Evolutionary conservation across 2,888 invertebrate genomes (phyloP), one percentile per base, ranked within the genome.

Genomic region (Chydorus sphaericus): DNA sequence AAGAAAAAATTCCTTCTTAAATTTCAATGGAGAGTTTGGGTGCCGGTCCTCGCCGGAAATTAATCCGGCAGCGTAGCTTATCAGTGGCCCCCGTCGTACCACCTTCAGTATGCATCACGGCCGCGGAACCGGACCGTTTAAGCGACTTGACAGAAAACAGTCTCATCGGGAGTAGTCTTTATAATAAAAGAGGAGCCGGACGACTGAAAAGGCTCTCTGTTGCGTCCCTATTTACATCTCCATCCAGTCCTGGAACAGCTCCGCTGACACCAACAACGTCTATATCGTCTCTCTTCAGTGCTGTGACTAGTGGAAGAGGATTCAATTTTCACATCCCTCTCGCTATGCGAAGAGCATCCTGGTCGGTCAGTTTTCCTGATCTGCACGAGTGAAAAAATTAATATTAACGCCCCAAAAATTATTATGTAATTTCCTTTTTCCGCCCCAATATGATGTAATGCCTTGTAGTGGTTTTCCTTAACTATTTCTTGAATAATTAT

Each of bases 331-430:
- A 33, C 33, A 33, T 52, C 14, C 52, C 52, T 20, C 33, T 23
- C 14, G 30, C 52, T 23, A 52, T 52, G 33, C 16, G 52, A 26
- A 30, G 36, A 18, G 52, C 31, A 14, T 52, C 36, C 18, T 52
- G 52, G 37, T 14, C 52, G 52, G 52, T 52, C 52, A 52, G 52
- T 52, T 28, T 50, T 28, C 30, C 30, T 33, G 36, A 33, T 11
- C 10, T 11, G 14, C 14, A 10, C 14, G 36, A n/a, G 36, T 10
- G 14, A 33, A 33, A 33, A 33, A 33, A 20, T 6, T 16, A 23
- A 30, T 30, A 50, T 50, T 33, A n/a, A n/a, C n/a, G n/a, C n/a
- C n/a, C n/a, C n/a, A n/a, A n/a, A n/a, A n/a, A n/a, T n/a, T n/a
- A n/a, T n/a, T n/a, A n/a, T n/a, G n/a, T n/a, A n/a, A n/a, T n/a